Evolutionary conservation across 2,113 vertebrate species (phyloP).

Genomic region (Nestor notabilis): DNA sequence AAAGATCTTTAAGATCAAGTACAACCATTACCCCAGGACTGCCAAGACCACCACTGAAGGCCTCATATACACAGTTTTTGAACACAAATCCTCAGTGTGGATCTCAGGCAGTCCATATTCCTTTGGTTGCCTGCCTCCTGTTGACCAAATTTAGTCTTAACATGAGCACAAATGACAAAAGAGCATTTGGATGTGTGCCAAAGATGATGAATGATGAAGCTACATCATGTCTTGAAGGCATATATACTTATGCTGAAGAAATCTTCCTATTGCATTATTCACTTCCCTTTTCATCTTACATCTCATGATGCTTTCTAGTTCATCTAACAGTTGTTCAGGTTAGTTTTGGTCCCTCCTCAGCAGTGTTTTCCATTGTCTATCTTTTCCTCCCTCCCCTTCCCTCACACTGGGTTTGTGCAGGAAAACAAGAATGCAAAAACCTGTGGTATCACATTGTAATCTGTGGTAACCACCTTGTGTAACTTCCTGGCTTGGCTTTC

Average conservation of each 20-base stretch:
- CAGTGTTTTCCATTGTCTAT: not conserved
- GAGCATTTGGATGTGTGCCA: not conserved
- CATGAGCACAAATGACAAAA: not conserved
- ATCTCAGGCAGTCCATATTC: not conserved
- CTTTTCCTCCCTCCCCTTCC: not conserved
- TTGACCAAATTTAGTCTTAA: not conserved
- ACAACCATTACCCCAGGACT: not conserved
- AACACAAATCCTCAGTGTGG: not conserved
- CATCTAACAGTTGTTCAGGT: not conserved
- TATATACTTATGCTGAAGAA: not conserved
- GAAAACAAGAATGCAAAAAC: constrained; percentile 16
- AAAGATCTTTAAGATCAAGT: not conserved
- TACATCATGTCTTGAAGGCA: not conserved
- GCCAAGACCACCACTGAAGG: not conserved
- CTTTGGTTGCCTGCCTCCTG: not conserved
- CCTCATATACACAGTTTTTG: not conserved
- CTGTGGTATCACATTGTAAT: not conserved
- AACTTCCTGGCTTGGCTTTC: not conserved
- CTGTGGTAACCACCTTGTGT: not conserved
- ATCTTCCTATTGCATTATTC: not conserved
- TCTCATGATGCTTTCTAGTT: constrained; percentile 34
- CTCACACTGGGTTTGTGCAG: not conserved
- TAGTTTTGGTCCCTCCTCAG: not conserved
- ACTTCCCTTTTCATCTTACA: constrained; percentile 41
- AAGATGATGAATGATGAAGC: not conserved